Conservation (phyloP, 2,113 vertebrate species). For the Formicarius rufipectus region DNA sequence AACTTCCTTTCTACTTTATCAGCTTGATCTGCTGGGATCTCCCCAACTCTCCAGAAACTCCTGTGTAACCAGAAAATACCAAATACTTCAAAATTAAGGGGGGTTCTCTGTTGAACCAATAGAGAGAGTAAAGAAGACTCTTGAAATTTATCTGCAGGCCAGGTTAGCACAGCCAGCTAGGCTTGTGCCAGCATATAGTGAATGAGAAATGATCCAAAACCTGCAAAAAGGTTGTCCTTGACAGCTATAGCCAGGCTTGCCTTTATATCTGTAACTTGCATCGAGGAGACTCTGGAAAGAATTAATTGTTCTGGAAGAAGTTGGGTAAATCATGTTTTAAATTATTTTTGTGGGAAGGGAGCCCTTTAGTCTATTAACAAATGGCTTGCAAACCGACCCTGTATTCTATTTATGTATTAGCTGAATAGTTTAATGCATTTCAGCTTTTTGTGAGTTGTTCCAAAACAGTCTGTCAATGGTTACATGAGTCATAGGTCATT, state of each 20-base stretch:
- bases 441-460: slow-evolving; percentile 49
- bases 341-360: slow-evolving; percentile 59
- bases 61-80: neutral
- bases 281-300: neutral
- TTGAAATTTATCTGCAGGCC: neutral
- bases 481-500: slow-evolving; percentile 56
- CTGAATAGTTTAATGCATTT: slow-evolving; percentile 51
- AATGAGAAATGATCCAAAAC: neutral
- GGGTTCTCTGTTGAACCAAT: neutral
- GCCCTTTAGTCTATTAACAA: slow-evolving; percentile 53
- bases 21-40: neutral
- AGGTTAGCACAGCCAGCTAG: neutral
- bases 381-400: slow-evolving; percentile 49
- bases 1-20: neutral
- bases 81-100: neutral
- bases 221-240: neutral
- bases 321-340: slow-evolving; percentile 50
- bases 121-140: neutral
- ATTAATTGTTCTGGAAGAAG: slow-evolving; percentile 53
- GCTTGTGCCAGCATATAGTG: neutral
- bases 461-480: slow-evolving; percentile 61
- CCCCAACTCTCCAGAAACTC: neutral
- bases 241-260: neutral
- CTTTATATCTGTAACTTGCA: neutral
- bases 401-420: slow-evolving; percentile 61